Percentiles rank a stretch among this genome's conserved stretches.
Conservation (phyloP, 2,888 invertebrate species). For the Zaprionus bogoriensis region DNA sequence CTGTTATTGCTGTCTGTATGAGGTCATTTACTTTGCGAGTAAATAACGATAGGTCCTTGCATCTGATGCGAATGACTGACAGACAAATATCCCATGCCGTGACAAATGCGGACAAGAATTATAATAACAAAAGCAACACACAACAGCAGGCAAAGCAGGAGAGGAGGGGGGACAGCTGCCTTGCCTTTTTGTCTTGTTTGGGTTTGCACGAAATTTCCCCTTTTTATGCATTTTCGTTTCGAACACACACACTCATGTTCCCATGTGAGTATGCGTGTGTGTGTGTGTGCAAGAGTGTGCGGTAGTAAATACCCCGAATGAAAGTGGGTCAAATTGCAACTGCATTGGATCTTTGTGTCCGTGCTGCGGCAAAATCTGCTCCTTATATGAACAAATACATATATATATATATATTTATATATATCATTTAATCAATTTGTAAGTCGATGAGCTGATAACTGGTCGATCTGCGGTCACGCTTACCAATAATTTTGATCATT, state of each 20-base stretch:
- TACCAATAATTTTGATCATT: conserved; percentile 17
- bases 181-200: conserved; percentile 39
- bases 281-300: conserved; percentile 4
- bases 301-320: conserved; percentile 29
- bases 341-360: conserved; percentile 56
- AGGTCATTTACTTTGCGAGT: conserved; percentile 70
- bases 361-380: conserved; percentile 54
- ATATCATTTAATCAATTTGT: conserved; percentile 7
- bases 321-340: conserved; percentile 71
- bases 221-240: conserved; percentile 40
- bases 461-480: conserved; percentile 23
- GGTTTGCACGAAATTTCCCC: conserved; percentile 52
- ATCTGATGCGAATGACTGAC: conserved; percentile 16
- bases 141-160: conserved; percentile 3
- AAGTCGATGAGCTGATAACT: conserved; percentile 6
- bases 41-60: conserved; percentile 34
- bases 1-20: conserved; percentile 40
- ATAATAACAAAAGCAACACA: conserved; percentile 21
- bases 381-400: conserved; percentile 17
- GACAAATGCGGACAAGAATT: neutral
- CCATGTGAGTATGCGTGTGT: conserved; percentile 3
- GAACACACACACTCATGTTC: neutral
- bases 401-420: conserved; percentile 1
- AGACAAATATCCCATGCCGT: neutral
- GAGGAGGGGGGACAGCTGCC: conserved; percentile 52